Percentiles rank a stretch among this genome's conserved stretches.
phyloP scores from a whole-genome alignment of 2,888 invertebrate genomes.

The Drosophila robusta region DNA sequence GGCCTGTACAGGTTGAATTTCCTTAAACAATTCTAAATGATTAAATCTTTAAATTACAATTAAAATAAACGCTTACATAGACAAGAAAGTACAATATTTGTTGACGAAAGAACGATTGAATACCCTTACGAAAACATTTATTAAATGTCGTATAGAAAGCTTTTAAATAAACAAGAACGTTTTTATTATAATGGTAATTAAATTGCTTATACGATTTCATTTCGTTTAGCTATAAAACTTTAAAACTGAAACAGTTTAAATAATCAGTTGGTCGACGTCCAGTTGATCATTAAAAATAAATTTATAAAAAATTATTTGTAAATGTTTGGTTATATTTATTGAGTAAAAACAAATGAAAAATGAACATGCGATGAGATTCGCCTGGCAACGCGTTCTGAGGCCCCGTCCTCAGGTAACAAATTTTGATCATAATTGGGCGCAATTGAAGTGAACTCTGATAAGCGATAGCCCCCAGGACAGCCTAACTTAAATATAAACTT shows the following conservation, averaged over 20 bases:
- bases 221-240: too few relatives aligned
- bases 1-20: constrained; percentile 8
- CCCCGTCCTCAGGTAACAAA: constrained; percentile 6
- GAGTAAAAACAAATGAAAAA: not conserved
- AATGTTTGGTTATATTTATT: not conserved
- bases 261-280: not conserved
- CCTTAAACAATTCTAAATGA: constrained; percentile 13
- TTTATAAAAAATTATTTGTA: too few relatives aligned
- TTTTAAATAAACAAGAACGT: not conserved
- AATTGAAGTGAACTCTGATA: constrained; percentile 21
- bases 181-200: too few relatives aligned
- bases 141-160: too few relatives aligned
- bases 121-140: too few relatives aligned
- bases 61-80: not conserved
- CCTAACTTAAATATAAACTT: constrained; percentile 2
- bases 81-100: too few relatives aligned
- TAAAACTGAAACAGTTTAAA: too few relatives aligned
- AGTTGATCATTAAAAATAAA: not conserved
- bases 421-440: constrained; percentile 3
- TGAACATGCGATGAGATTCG: constrained; percentile 8
- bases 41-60: constrained; percentile 23
- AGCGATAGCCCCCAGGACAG: constrained; percentile 17
- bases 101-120: too few relatives aligned
- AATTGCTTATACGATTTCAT: too few relatives aligned
- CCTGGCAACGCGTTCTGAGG: not conserved